Base-by-base conservation (phyloP, 2,113 vertebrate genomes). In the Orientallactaga bullata region DNA sequence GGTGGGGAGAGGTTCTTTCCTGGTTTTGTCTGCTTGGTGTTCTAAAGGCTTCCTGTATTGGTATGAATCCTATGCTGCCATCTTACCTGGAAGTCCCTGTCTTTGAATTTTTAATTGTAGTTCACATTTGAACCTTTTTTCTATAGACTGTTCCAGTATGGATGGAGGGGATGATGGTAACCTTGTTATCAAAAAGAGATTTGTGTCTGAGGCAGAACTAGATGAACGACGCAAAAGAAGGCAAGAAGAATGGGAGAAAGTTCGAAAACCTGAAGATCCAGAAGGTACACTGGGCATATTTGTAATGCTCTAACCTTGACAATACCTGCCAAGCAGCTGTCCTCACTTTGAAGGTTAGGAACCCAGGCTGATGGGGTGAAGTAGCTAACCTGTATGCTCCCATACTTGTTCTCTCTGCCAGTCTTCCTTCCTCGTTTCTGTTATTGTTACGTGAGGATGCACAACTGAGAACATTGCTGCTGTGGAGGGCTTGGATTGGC, bases 231-330 rank as follows among this genome's bases (percentile, higher is more conserved):
- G 99, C n/a, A 99, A 99, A 98, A 99, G 98, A 77, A 98, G 99
- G 26, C 99, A 99, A 86, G 99, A 99, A 96, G 99, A 99, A 98
- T 99, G 99, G 99, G 99, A 99, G 94, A 99, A 99, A 93, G 99
- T 99, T 93, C 97, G 99, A 28, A 99, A 99, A 97, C 99, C 99
- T 2, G 99, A 99, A 0, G 99, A 99, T 90, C 99, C 99, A 2
- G 96, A 99, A 98, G 99, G 99, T 99, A 97, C 2, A 47, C 42
- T 24, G 66, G 18, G 2, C 30, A 17, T 3, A 28, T 30, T 35
- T 90, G 6, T 72, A 30, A 21, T 26, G 65, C 86, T 72, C 73
- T 86, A 76, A 60, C 82, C 51, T 7, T 71, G 0, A 23, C 15
- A n/a, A 66, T 1, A 18, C 74, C 69, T 66, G 35, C 35, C 74